Conservation (phyloP, 2,113 vertebrate genomes). For the Alethe castanea region DNA sequence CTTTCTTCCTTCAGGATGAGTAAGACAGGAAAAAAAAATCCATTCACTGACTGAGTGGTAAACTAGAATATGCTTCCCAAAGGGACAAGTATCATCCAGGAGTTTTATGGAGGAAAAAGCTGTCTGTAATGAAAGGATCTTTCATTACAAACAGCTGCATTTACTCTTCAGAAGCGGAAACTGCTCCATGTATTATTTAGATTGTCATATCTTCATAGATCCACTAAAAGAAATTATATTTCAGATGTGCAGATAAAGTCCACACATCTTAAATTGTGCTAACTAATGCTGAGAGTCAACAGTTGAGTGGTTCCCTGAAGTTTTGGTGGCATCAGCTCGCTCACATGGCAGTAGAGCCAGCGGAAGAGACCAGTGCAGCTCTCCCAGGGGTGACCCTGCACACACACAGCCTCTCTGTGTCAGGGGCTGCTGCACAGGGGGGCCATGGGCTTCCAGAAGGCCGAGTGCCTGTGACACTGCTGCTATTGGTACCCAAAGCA, state of each 20-base stretch:
- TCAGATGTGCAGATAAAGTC: neutral
- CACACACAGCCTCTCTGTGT: neutral
- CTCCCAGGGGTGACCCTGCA: neutral
- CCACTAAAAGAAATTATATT: neutral
- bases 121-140: neutral
- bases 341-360: neutral
- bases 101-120: neutral
- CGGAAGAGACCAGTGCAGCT: too few species aligned
- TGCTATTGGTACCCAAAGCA: fast-evolving
- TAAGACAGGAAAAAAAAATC: neutral
- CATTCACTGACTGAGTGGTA: neutral
- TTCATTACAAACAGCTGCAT: neutral
- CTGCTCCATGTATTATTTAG: neutral
- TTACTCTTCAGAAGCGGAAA: neutral
- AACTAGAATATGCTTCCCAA: neutral
- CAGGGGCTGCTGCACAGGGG: neutral
- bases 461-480: neutral
- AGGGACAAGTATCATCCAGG: neutral
- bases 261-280: neutral
- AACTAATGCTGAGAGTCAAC: neutral
- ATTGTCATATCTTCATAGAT: neutral
- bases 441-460: neutral
- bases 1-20: neutral
- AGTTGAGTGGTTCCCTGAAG: neutral
- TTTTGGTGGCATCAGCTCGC: neutral